phyloP scores from a whole-genome alignment of 2,797 vertebrate species.

The Myripristis murdjan region DNA sequence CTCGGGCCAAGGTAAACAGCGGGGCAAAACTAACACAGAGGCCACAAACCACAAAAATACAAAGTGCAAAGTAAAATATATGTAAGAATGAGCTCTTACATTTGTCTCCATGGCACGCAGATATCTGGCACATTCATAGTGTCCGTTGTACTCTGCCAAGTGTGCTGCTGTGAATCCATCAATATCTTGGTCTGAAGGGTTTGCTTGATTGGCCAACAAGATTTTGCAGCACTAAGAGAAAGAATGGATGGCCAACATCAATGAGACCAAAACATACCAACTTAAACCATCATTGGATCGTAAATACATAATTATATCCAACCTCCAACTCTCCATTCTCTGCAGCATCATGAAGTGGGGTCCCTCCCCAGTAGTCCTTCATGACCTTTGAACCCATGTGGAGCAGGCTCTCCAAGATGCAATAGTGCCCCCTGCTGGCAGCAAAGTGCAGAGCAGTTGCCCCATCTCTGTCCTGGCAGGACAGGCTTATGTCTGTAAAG shows the following conservation, averaged over 20 bases:
- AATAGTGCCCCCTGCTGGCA: constrained; percentile 88
- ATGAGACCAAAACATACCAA: neutral
- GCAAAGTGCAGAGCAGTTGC: constrained; percentile 91
- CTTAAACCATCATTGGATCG: neutral
- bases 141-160: constrained; percentile 89
- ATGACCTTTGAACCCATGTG: constrained; percentile 84
- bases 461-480: constrained; percentile 86
- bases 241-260: neutral
- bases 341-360: constrained; percentile 90
- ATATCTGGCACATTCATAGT: constrained; percentile 86
- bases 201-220: constrained; percentile 81
- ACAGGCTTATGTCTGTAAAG: constrained; percentile 82
- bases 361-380: constrained; percentile 89
- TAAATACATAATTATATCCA: neutral
- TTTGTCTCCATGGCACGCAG: constrained; percentile 78
- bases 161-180: constrained; percentile 88
- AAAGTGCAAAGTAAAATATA: constrained; percentile 5
- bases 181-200: constrained; percentile 80
- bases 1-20: constrained; percentile 55
- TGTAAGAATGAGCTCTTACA: constrained; percentile 73
- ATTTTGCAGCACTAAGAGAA: constrained; percentile 87
- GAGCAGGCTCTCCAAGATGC: constrained; percentile 87
- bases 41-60: constrained; percentile 21
- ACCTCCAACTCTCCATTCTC: constrained; percentile 91
- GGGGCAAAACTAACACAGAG: constrained; percentile 40